These are phyloP conservation scores for Camelus bactrianus DNA, from an alignment of 2,113 vertebrate species.

Conservation along the genomic window DNA sequence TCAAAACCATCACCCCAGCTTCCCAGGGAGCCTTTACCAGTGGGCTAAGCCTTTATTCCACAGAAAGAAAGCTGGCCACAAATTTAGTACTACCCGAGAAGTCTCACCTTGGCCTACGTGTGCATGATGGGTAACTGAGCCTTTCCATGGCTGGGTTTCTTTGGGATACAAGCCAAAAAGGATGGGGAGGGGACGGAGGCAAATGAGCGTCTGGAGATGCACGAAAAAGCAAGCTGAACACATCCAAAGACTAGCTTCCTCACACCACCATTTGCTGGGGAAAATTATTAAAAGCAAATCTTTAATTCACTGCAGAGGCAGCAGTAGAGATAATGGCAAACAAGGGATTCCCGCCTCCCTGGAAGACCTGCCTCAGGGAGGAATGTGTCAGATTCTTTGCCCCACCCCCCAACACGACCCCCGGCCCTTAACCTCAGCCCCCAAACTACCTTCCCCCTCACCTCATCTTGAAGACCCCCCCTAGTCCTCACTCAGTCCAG, in stretches of 20 bases:
- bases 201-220: neutral
- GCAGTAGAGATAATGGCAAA: neutral
- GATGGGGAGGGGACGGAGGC: neutral
- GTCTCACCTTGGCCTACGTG: neutral
- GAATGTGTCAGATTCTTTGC: neutral
- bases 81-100: neutral
- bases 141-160: neutral
- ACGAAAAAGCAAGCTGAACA: too few relatives aligned
- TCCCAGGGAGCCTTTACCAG: neutral
- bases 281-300: neutral
- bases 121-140: neutral
- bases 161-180: neutral
- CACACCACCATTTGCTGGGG: neutral
- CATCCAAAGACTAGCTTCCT: fast-evolving
- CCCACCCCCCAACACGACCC: neutral
- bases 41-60: neutral
- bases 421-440: neutral
- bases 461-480: neutral
- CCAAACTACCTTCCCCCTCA: neutral
- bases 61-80: neutral
- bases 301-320: too few relatives aligned
- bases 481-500: neutral
- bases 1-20: too few relatives aligned
- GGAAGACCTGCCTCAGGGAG: neutral
- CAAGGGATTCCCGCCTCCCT: neutral